Base-by-base conservation (phyloP, 2,113 vertebrate species). In the Odobenus rosmarus region DNA sequence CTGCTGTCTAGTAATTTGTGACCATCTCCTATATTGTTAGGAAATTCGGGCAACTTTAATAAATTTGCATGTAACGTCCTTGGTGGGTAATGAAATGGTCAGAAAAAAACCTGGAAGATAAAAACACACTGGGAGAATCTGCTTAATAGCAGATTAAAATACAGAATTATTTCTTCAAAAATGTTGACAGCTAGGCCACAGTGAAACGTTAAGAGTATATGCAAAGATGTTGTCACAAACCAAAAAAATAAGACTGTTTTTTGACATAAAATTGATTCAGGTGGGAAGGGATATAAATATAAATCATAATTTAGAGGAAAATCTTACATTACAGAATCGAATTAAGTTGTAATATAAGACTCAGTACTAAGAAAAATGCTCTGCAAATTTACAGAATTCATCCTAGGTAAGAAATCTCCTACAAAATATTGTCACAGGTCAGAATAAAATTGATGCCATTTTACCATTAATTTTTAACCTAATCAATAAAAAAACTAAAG, bases 301-400 rank as follows among this genome's bases (percentile, higher is more conserved):
- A 93, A 94, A 42, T 95, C 59, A 49, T 77, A 97, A 88, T 96
- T 93, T 92, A 57, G 88, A 95, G 59, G 90, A 88, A 13, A 31
- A 93, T 91, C 74, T 94, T 98, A 90, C 53, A 94, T 55, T 87
- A 81, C 23, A 87, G 28, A 97, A 76, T 76, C 49, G 97, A 98
- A 98, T 98, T 91, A 97, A 96, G 94, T 93, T 83, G 57, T 96
- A 90, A 46, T 95, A 83, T 55, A 96, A 83, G 76, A 97, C 21
- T 83, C 62, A 53, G 33, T 90, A 51, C 82, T 95, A 97, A 98
- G 87, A 97, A 94, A 76, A 98, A 88, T 33, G 4, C 39, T 84
- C 90, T 97, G 89, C 55, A 98, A 97, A 98, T 98, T 92, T 96
- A 97, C 92, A 69, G 80, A 94, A 98, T 96, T 97, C 97, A 98